Percentiles rank a stretch among this genome's conserved stretches.
Evolutionary conservation across 2,113 vertebrate species (phyloP).

Genomic region (Petaurus breviceps): DNA sequence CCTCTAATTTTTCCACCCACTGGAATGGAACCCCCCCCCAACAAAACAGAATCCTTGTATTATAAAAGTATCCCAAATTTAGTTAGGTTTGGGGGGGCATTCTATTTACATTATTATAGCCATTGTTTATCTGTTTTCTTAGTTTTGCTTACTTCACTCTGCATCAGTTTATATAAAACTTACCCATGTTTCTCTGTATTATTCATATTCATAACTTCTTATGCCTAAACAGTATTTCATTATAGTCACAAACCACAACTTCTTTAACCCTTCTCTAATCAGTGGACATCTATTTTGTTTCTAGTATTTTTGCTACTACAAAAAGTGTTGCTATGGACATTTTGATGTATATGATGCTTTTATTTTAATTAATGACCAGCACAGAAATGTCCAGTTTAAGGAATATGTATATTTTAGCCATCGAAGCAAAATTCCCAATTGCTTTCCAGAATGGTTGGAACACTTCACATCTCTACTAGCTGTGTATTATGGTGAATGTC

Average conservation of each 20-base stretch:
- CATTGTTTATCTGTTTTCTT: neutral
- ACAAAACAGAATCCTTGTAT: neutral
- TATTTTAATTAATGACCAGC: neutral
- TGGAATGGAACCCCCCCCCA: neutral
- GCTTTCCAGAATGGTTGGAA: neutral
- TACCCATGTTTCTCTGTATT: neutral
- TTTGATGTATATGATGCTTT: neutral
- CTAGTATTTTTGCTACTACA: neutral
- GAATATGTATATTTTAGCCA: neutral
- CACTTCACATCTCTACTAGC: neutral
- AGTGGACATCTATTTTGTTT: neutral
- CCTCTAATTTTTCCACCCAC: neutral
- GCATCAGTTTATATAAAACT: neutral
- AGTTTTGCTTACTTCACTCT: neutral
- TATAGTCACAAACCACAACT: neutral
- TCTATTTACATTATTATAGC: neutral
- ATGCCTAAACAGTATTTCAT: neutral
- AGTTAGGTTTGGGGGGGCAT: neutral
- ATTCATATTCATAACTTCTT: neutral
- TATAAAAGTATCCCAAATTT: neutral
- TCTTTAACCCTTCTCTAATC: neutral
- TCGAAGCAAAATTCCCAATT: neutral
- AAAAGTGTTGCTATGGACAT: neutral
- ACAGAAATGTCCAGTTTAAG: neutral
- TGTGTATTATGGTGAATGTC: neutral